Evolutionary conservation across 2,888 invertebrate species (phyloP), one percentile per base, ranked within the genome.

Genomic region (Chelonus formosanus): DNA sequence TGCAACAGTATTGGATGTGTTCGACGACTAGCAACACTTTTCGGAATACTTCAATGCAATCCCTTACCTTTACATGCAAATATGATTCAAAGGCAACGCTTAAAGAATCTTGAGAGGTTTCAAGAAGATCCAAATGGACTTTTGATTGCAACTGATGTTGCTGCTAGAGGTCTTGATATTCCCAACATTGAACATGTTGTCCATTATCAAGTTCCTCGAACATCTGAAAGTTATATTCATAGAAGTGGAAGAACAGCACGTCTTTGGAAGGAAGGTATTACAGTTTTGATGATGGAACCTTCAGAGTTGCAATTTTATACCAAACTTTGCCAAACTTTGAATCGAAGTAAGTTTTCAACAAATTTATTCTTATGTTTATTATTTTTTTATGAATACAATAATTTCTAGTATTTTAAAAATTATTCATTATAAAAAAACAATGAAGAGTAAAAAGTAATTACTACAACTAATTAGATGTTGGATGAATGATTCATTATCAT

Each of bases 191-290:
- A 97, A 73, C 96, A 98, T 85, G 98, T 99, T 2, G 88, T 99
- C 70, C 99, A 99, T 84, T 99, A 97, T 85, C 97, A 94, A 84
- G 96, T 98, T 45, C 98, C 98, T 0, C 89, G 93, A 75, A 97
- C 97, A 0, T 93, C 94, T 5, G 98, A 98, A 87, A 91, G 93
- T 80, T 99, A 99, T 83, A 92, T 99, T 0, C 99, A 99, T 82
- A 89, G 99, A 68, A 97, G 97, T 78, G 99, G 99, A 0, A 88
- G 99, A 63, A 99, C 99, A 0, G 99, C 98, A 0, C 87, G 99
- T 60, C 97, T 96, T 0, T 88, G 89, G 63, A 90, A 91, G 68
- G 91, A 94, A 77, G 99, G 99, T 0, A 89, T 98, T 6, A 95
- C 98, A 3, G 90, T 99, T 3, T 87, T 98, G 70, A 87, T 99